These are phyloP conservation scores for Nannobrachium achirus DNA, from an alignment of 2,113 vertebrate genomes.

Conservation along the genomic window DNA sequence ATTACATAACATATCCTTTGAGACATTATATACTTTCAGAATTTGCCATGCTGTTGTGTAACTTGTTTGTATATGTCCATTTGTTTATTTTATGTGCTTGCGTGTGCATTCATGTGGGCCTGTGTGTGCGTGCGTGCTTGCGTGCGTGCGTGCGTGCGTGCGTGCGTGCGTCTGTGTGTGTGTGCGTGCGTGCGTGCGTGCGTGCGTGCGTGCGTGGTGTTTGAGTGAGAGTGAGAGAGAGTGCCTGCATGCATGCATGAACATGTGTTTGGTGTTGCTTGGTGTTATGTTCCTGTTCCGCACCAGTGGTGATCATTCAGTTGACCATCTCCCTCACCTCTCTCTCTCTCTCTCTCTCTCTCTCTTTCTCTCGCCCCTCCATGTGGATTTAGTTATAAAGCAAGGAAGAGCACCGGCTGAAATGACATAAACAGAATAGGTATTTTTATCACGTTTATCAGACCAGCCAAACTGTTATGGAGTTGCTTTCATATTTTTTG, in stretches of 20 bases:
- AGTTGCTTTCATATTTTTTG: conserved; percentile 70
- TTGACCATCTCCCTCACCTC: conserved; percentile 51
- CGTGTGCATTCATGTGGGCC: background rate
- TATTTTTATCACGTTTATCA: conserved; percentile 70
- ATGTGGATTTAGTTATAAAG: conserved; percentile 52
- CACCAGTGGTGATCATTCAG: conserved; percentile 50
- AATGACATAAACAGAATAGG: conserved; percentile 59
- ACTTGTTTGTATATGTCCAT: conserved; percentile 47
- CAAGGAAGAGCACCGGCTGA: conserved; percentile 38
- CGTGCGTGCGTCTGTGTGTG: conserved; percentile 7
- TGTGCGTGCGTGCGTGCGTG: background rate
- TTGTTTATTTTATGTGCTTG: background rate
- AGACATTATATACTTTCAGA: too few species aligned
- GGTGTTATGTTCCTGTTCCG: conserved; percentile 48
- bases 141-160: background rate
- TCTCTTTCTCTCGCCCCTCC: background rate
- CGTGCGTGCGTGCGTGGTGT: background rate
- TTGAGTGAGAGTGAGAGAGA: background rate
- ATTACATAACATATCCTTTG: too few species aligned
- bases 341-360: conserved; percentile 11
- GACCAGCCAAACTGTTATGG: conserved; percentile 63
- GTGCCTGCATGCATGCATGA: conserved; percentile 40
- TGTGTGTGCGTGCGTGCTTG: conserved; percentile 33
- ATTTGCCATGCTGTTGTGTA: too few species aligned
- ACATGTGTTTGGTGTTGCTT: conserved; percentile 50